Evolutionary conservation across 2,888 invertebrate species (phyloP), one percentile per base, ranked within the genome.

Genomic region (Ichneumon xanthorius): DNA sequence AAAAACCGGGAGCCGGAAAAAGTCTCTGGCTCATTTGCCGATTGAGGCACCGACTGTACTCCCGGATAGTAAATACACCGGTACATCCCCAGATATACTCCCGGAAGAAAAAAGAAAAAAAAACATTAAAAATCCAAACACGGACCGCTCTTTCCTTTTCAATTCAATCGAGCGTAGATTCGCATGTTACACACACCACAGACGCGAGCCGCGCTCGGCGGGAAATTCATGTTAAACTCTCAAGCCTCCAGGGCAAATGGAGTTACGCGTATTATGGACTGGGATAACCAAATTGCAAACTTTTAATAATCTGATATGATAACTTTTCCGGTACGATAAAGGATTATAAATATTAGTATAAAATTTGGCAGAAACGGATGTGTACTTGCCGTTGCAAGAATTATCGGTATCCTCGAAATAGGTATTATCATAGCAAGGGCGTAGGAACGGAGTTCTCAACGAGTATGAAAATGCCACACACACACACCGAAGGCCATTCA

Each of bases 1-100:
- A 75, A 75, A 80, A 67, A 45, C 61, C 63, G 33, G 6, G 63
- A 45, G 30, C 70, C 30, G 16, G 19, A 75, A 73, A 65, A 37
- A 16, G 45, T 53, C 30, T 72, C 63, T 22, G 68, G 30, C 71
- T 82, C 75, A 76, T 76, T 82, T 77, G 63, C 77, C 65, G 77
- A 77, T 77, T 67, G 77, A 77, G 67, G 53, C 53, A 67, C 67
- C 55, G 33, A 67, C 37, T 37, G 22, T 48, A 48, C 48, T n/a
- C 40, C 9, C 55, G 40, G 40, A 50, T 53, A 37, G 53, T 40
- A 77, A 55, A 77, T 67, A 77, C 67, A 65, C 16, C 37, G 19
- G 19, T 67, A 37, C 40, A 40, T 40, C 19, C 22, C 19, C 26
- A 63, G 65, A 65, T 55, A 53, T 19, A 45, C 19, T 50, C 53